Base-by-base conservation (phyloP, 2,113 vertebrate genomes). In the Sinosuthora webbiana region DNA sequence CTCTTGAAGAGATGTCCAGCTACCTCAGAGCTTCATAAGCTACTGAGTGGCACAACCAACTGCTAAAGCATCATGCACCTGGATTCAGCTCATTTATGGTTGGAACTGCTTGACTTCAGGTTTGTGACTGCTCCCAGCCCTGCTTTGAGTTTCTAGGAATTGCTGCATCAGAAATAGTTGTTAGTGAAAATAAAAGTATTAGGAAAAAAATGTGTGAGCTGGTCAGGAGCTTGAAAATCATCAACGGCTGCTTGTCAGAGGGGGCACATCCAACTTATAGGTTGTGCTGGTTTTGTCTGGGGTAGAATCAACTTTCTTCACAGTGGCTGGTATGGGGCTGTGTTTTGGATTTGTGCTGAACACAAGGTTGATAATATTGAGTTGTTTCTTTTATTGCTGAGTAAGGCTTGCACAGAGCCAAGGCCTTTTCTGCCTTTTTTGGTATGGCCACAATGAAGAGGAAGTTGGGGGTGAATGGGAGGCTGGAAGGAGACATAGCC, bases 161-260 rank as follows among this genome's bases (percentile, higher is more conserved):
- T 55, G 9, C 25, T 77, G 37, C 52, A 30, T 77, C 23, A 70
- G 50, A 90, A 87, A 50, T 1, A 9, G 6, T 37, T 88, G 28
- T 21, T 65, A 4, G 7, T 22, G 25, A 49, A 80, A 90, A 57
- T 19, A 75, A 59, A 60, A 77, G 5, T 47, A 14, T 42, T 39
- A 31, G 24, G 6, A 47, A 42, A 69, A 30, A 83, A 27, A 15
- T 1, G 65, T 0, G 0, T 7, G 20, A 68, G 18, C 5, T 10
- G 37, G 19, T 44, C 6, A 44, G 31, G 57, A 78, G 12, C 57
- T 78, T 85, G 37, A 92, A 93, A 78, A 59, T 56, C 3, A 37
- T 47, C n/a, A 65, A 33, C 0, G 0, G 0, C 10, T 81, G 13
- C 65, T 87, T 71, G 7, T 41, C 37, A 35, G 17, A 63, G 30